These are phyloP conservation scores for Menidia menidia DNA, from an alignment of 2,797 vertebrate species.

Conservation along the genomic window DNA sequence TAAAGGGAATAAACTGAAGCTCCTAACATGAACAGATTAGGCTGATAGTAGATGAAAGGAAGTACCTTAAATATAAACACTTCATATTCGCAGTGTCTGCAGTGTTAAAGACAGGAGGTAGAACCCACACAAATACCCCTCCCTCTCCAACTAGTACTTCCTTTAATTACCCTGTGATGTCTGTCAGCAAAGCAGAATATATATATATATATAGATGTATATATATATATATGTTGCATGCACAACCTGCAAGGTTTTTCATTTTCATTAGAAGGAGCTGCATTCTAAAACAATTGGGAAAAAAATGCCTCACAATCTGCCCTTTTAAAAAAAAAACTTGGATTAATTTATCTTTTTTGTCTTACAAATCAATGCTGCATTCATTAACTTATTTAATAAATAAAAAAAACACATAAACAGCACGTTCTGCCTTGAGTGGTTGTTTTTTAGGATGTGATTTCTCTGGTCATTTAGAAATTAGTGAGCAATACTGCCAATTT, in stretches of 20 bases:
- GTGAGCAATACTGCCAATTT: slow-evolving; percentile 70
- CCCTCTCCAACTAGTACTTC: slow-evolving; percentile 27
- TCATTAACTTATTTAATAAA: slow-evolving; percentile 20
- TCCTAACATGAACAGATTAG: slow-evolving; percentile 53
- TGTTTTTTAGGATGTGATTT: slow-evolving; percentile 50
- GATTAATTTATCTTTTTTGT: not conserved
- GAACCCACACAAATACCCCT: slow-evolving; percentile 30
- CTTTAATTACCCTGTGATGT: slow-evolving; percentile 21
- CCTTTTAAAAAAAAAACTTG: too few species aligned
- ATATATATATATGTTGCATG: slow-evolving; percentile 33
- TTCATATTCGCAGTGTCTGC: slow-evolving; percentile 19
- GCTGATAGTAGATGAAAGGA: slow-evolving; percentile 45
- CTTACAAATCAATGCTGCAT: slow-evolving; percentile 33
- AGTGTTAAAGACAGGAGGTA: slow-evolving; percentile 26
- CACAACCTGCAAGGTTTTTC: slow-evolving; percentile 19
- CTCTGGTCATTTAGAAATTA: slow-evolving; percentile 65
- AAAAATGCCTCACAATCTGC: slow-evolving; percentile 7
- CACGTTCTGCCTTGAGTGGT: slow-evolving; percentile 38
- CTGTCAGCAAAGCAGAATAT: slow-evolving; percentile 33
- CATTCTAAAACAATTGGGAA: slow-evolving; percentile 26
- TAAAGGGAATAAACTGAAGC: slow-evolving; percentile 31
- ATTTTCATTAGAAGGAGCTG: slow-evolving; percentile 32
- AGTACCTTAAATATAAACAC: slow-evolving; percentile 49
- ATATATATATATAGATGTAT: slow-evolving; percentile 35
- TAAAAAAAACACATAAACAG: slow-evolving; percentile 20